A percentile compares a stretch with the other conserved stretches of the same genome.
These are phyloP conservation scores for Pollachius pollachius DNA, from an alignment of 2,113 vertebrate genomes.

Conservation along the genomic window DNA sequence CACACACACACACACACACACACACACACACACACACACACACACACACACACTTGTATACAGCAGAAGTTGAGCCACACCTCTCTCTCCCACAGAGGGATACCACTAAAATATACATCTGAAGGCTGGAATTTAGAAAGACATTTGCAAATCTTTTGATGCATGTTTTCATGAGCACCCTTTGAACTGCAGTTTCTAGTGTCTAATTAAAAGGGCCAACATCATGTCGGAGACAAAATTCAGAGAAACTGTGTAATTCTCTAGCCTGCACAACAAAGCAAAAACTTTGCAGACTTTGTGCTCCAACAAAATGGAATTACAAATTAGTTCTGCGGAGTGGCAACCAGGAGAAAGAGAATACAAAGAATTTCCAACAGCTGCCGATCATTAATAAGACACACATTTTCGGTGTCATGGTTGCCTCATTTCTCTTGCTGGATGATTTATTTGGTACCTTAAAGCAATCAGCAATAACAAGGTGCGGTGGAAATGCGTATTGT, in stretches of 20 bases:
- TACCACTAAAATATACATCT: slow-evolving; percentile 61
- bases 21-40: slow-evolving; percentile 5
- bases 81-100: slow-evolving; percentile 38
- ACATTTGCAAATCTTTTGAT: slow-evolving; percentile 62
- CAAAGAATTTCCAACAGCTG: too few species aligned
- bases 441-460: too few species aligned
- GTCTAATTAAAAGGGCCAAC: slow-evolving; percentile 59
- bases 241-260: slow-evolving; percentile 16
- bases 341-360: too few species aligned
- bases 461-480: too few species aligned
- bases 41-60: slow-evolving; percentile 7
- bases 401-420: too few species aligned
- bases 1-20: background rate
- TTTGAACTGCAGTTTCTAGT: slow-evolving; percentile 45
- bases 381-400: too few species aligned
- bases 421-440: too few species aligned
- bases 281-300: slow-evolving; percentile 13
- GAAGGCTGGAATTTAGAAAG: slow-evolving; percentile 47
- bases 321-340: too few species aligned
- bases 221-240: slow-evolving; percentile 33
- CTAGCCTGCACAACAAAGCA: slow-evolving; percentile 20
- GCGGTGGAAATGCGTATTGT: too few species aligned
- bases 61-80: slow-evolving; percentile 25
- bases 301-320: background rate
- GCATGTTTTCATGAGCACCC: slow-evolving; percentile 32